These are phyloP conservation scores for Gallinago nigripennis DNA, from an alignment of 2,797 vertebrate species.

Conservation along the genomic window DNA sequence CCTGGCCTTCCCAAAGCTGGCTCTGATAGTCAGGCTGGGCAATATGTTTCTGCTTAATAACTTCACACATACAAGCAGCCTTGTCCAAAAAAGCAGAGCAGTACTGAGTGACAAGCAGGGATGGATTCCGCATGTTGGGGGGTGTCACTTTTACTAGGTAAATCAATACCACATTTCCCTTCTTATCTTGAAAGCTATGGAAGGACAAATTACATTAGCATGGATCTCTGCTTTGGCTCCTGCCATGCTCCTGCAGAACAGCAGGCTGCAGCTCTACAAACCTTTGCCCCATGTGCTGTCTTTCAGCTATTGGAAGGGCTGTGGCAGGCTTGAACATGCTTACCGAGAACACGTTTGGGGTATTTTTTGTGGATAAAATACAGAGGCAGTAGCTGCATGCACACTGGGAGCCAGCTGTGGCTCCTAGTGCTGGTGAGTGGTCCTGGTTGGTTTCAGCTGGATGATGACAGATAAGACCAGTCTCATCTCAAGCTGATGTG, in stretches of 20 bases:
- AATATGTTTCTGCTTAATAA: conserved; percentile 30
- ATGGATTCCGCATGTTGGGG: conserved; percentile 25
- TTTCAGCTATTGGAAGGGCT: neutral
- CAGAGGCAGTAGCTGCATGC: neutral
- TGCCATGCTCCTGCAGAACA: neutral
- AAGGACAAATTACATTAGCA: conserved; percentile 18
- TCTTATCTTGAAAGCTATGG: conserved; percentile 35
- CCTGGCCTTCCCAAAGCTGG: neutral
- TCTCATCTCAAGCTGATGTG: neutral
- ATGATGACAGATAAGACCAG: neutral
- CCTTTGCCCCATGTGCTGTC: neutral
- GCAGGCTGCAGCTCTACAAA: neutral
- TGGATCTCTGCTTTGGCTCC: neutral
- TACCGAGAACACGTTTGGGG: neutral
- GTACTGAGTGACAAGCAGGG: neutral
- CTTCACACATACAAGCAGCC: neutral
- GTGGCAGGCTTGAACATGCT: neutral
- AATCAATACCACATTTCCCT: conserved; percentile 33
- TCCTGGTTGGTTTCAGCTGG: neutral
- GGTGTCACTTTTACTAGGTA: conserved; percentile 16
- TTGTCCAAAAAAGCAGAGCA: neutral
- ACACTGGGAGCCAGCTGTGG: neutral
- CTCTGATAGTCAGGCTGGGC: neutral
- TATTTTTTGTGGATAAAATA: neutral
- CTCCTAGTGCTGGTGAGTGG: neutral